Conservation (phyloP, 2,113 vertebrate genomes). For the Periophthalmodon schlosseri region DNA sequence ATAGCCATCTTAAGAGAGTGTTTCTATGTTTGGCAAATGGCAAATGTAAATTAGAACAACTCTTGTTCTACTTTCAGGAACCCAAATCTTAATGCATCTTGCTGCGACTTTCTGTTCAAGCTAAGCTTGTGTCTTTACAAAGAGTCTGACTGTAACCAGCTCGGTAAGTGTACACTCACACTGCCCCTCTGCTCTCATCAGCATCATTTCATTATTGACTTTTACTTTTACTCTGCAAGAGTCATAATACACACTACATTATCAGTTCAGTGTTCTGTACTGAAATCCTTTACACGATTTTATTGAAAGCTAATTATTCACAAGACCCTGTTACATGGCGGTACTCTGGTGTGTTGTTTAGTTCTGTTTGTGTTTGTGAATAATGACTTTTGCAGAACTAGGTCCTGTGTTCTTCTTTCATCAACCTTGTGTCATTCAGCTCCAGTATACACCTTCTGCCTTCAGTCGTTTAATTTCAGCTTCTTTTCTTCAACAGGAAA, state of each 20-base stretch:
- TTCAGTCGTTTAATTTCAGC: slow-evolving; percentile 9
- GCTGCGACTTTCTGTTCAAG: slow-evolving; percentile 85
- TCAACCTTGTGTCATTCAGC: slow-evolving; percentile 30
- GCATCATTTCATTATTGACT: neutral
- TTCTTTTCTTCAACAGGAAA: neutral
- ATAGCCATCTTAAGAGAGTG: too few relatives aligned
- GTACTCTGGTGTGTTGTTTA: neutral
- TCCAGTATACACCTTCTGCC: slow-evolving; percentile 23
- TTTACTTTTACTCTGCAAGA: too few relatives aligned
- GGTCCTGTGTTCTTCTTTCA: slow-evolving; percentile 36
- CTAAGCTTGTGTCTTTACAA: slow-evolving; percentile 84
- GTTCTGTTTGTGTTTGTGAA: slow-evolving; percentile 21
- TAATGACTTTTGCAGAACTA: slow-evolving; percentile 31
- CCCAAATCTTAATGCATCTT: slow-evolving; percentile 83
- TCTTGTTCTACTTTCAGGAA: slow-evolving; percentile 74
- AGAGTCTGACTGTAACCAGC: slow-evolving; percentile 57
- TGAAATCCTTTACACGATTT: slow-evolving; percentile 1
- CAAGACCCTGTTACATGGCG: neutral
- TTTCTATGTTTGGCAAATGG: neutral
- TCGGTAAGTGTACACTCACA: slow-evolving; percentile 67
- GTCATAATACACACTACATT: neutral
- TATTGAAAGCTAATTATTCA: slow-evolving; percentile 19
- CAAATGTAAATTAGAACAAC: neutral
- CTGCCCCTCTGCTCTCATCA: neutral
- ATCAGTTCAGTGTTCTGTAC: neutral